Conservation (phyloP, 1,140 invertebrate species). For the Penaeus indicus region DNA sequence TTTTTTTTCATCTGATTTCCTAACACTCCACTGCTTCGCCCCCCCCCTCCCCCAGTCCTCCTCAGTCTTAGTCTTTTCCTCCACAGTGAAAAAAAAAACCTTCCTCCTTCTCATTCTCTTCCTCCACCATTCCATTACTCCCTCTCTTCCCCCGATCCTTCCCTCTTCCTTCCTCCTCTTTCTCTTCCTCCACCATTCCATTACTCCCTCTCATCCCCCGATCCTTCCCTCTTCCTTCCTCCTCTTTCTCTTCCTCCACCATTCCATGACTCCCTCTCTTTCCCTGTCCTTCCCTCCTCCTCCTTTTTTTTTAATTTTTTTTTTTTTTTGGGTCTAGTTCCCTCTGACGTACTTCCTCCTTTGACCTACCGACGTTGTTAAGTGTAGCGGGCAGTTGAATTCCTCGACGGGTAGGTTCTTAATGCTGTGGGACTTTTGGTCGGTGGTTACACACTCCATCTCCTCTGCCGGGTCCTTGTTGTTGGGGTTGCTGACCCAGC, state of each 20-base stretch:
- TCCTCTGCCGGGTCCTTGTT: conserved; percentile 47
- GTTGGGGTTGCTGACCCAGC: conserved; percentile 75
- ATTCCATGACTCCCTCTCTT: not conserved
- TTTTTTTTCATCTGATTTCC: too few species aligned
- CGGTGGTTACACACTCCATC: not conserved
- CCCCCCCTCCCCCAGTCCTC: too few species aligned
- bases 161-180: not conserved
- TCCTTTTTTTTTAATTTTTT: not conserved
- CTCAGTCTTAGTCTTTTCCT: not conserved
- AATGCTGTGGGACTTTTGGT: conserved; percentile 44
- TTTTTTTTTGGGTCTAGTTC: too few species aligned
- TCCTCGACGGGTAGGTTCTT: conserved; percentile 35
- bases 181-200: not conserved
- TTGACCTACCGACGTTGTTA: too few species aligned
- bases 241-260: too few species aligned
- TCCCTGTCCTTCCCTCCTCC: too few species aligned
- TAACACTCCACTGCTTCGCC: too few species aligned
- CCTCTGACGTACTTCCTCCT: not conserved
- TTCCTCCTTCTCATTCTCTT: too few species aligned
- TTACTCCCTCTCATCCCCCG: not conserved
- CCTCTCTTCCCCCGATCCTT: not conserved
- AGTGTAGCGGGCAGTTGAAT: conserved; percentile 45
- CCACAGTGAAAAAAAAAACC: not conserved
- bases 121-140: not conserved
- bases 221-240: too few species aligned